Base-by-base conservation (phyloP, 2,888 invertebrate species). In the Beris morrisii region DNA sequence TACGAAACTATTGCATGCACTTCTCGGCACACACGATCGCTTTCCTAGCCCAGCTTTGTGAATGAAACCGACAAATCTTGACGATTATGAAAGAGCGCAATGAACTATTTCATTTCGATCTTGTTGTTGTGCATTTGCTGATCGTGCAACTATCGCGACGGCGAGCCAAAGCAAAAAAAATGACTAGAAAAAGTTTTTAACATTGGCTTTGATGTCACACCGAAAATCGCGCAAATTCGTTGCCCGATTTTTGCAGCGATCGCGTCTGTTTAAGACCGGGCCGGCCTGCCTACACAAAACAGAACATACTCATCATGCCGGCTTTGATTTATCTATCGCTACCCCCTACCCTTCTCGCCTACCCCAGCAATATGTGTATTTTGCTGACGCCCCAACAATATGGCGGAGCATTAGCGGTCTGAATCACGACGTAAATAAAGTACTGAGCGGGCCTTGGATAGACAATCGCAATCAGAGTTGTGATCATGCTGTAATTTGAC, bases 61-160 rank as follows among this genome's bases (percentile, higher is more conserved):
- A 67, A 67, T 67, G 64, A 64, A 67, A 64, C 45, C 58, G 54
- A 68, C 52, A 52, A 57, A 67, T 61, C 59, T 65, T 38, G 61
- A 9, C 38, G 38, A 38, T 68, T 65, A 68, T 56, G 68, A 68
- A 68, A 68, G 65, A 68, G 68, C 65, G 59, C 68, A 65, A 61
- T 65, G 65, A 68, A 68, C 68, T 68, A 65, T 65, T 67, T 65
- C 38, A 31, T 48, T 48, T 9, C 32, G 22, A 22, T 38, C 38
- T 38, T 38, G 38, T 38, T 7, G 38, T 22, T 22, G 22, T 22
- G 22, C 22, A 22, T 22, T 22, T 22, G 22, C 22, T 9, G 52
- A 22, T 52, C 22, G 52, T 15, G 52, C 22, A n/a, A 12, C 38
- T 32, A 11, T 45, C 22, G 59, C 59, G 55, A 57, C 58, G 57